Conservation (phyloP, 2,797 vertebrate species). For the Rhadinocentrus ornatus region DNA sequence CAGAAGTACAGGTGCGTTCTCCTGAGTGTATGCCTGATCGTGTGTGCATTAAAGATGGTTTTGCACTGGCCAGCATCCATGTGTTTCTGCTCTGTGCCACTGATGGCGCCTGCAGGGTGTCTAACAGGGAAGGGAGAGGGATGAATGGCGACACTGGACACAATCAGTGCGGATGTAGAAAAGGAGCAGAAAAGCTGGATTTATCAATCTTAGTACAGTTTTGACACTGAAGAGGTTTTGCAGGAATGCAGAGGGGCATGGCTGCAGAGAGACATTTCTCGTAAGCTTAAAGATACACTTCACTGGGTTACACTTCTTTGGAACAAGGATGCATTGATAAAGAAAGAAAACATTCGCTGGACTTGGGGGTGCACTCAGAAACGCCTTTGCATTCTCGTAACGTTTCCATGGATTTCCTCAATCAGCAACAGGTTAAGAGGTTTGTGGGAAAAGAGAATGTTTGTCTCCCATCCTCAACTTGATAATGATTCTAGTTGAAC, state of each 20-base stretch:
- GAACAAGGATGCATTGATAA: slow-evolving; percentile 66
- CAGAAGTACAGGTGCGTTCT: slow-evolving; percentile 23
- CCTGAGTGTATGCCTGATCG: slow-evolving; percentile 2
- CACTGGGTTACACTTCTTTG: slow-evolving; percentile 28
- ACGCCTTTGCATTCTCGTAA: slow-evolving; percentile 73
- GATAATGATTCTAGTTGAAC: slow-evolving; percentile 74
- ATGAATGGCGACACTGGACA: slow-evolving; percentile 5
- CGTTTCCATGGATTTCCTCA: slow-evolving; percentile 79
- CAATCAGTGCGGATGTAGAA: slow-evolving; percentile 13
- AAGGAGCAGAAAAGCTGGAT: not conserved
- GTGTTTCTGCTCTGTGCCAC: slow-evolving; percentile 51
- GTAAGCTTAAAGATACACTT: slow-evolving; percentile 48
- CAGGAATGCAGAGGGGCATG: not conserved
- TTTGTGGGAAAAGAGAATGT: slow-evolving; percentile 81
- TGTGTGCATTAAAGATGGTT: slow-evolving; percentile 20
- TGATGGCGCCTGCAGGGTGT: slow-evolving; percentile 25
- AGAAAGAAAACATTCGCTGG: slow-evolving; percentile 64
- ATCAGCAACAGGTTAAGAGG: slow-evolving; percentile 83
- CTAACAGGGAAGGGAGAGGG: slow-evolving; percentile 43
- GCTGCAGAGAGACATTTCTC: slow-evolving; percentile 37
- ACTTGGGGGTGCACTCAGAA: slow-evolving; percentile 65
- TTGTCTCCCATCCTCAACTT: slow-evolving; percentile 71
- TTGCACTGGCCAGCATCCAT: slow-evolving; percentile 30
- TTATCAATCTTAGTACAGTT: not conserved
- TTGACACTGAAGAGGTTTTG: not conserved